Conservation (phyloP, 1,140 invertebrate genomes). For the Drosophila sproati region DNA sequence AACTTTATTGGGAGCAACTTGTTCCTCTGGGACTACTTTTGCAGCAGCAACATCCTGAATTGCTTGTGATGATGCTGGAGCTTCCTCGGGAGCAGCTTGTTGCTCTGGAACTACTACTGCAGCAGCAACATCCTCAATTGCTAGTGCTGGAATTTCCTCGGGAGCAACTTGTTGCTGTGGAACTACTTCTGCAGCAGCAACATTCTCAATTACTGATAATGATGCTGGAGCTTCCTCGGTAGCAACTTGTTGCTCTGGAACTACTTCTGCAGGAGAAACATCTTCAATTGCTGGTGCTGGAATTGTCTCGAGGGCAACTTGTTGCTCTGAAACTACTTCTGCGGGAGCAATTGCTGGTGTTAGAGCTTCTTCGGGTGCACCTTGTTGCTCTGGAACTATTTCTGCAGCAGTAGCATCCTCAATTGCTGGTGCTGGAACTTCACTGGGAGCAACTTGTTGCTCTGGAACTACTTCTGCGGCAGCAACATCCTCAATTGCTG, state of each 20-base stretch:
- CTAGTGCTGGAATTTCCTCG: neutral
- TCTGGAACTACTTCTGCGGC: neutral
- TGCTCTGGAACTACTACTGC: neutral
- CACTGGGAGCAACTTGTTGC: neutral
- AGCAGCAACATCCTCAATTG: neutral
- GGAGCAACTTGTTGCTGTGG: neutral
- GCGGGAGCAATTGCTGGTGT: neutral
- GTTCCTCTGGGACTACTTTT: no score
- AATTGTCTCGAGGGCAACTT: neutral
- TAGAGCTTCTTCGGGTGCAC: neutral
- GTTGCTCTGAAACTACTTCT: neutral
- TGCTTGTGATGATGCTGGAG: neutral
- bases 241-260: neutral
- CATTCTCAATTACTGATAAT: neutral
- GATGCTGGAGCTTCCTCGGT: neutral
- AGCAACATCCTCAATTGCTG: neutral
- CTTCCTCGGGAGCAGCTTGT: neutral
- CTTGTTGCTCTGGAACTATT: neutral
- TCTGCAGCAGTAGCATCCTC: slow-evolving; percentile 1
- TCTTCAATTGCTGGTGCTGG: neutral
- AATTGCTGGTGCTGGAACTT: neutral
- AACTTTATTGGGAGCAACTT: neutral
- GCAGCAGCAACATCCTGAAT: neutral
- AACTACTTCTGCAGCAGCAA: neutral
- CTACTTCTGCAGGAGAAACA: neutral